These are phyloP conservation scores for Heliocidaris tuberculata DNA, from an alignment of 35 echinoderm and acorn worm species.

Conservation along the genomic window DNA sequence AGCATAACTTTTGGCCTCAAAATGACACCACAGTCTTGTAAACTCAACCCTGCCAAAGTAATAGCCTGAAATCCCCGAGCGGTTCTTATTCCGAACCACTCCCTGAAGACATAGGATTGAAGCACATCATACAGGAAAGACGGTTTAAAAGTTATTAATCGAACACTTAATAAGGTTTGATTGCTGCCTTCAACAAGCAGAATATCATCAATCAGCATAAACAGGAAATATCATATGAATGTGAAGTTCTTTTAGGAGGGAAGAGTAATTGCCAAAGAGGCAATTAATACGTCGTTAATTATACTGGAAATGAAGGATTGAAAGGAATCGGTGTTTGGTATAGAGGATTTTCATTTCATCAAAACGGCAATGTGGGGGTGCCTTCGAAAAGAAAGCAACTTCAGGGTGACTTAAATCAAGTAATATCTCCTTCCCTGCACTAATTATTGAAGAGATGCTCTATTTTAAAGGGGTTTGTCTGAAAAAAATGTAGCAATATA, in stretches of 20 bases:
- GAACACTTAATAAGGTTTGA: not conserved
- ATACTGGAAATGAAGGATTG: not conserved
- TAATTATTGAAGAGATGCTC: too few species aligned
- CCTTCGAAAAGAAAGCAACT: too few species aligned
- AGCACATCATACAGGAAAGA: not conserved
- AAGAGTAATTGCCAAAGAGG: not conserved
- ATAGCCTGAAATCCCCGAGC: not conserved
- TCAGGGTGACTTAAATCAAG: too few species aligned
- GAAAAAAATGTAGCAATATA: too few species aligned
- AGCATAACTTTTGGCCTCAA: not conserved
- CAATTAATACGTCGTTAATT: not conserved
- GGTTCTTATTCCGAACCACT: not conserved
- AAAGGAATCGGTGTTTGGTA: not conserved
- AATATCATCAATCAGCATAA: not conserved
- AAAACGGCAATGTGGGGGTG: too few species aligned
- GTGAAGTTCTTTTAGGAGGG: not conserved
- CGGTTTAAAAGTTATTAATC: not conserved
- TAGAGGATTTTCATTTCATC: too few species aligned
- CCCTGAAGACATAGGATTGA: not conserved
- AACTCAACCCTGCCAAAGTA: not conserved
- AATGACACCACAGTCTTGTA: not conserved
- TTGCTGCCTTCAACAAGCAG: not conserved
- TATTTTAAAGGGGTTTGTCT: too few species aligned
- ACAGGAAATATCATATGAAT: not conserved
- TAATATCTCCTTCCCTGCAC: too few species aligned